Evolutionary conservation across 2,888 invertebrate genomes (phyloP), one percentile per base, ranked within the genome.

Genomic region (Nebria brevicollis): DNA sequence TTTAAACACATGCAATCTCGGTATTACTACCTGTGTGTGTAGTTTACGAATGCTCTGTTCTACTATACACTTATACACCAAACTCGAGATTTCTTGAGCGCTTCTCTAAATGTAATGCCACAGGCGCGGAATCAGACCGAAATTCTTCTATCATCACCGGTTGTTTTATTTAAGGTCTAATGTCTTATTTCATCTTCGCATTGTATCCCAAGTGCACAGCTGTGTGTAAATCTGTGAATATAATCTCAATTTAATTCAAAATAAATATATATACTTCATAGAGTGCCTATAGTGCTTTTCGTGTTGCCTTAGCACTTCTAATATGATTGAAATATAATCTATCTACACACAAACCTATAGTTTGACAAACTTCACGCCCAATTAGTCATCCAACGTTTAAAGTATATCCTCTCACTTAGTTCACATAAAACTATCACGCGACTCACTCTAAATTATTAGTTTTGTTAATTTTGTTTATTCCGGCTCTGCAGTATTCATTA

Each of bases 1-100:
- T 75, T 77, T 77, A 77, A 77, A 77, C 70, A 77, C 77, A 77
- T 77, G 77, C 77, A 77, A 77, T 77, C 66, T 77, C 11, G 66
- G 77, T 66, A 77, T 77, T 77, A 75, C 75, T 75, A 77, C 77
- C 77, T 77, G 77, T 68, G 13, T 54, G 54, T 54, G 54, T 54
- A 54, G 54, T 54, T 54, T 54, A 54, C 54, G 54, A 54, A 54
- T 54, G 54, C 54, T 13, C 54, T 54, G 54, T 54, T 54, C 54
- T 25, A 15, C 68, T 68, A 68, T 68, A 25, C 68, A 68, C 68
- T 68, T 68, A 66, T 66, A 15, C 25, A 54, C 11, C 54, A 54
- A 8, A 54, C 54, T 11, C 54, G 2, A 25, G 25, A 68, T 68
- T 13, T 25, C 8, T 68, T n/a, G 68, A 68, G 25, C 68, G 68